Conservation (phyloP, 1,140 invertebrate genomes). For the Trinorchestia longiramus region DNA sequence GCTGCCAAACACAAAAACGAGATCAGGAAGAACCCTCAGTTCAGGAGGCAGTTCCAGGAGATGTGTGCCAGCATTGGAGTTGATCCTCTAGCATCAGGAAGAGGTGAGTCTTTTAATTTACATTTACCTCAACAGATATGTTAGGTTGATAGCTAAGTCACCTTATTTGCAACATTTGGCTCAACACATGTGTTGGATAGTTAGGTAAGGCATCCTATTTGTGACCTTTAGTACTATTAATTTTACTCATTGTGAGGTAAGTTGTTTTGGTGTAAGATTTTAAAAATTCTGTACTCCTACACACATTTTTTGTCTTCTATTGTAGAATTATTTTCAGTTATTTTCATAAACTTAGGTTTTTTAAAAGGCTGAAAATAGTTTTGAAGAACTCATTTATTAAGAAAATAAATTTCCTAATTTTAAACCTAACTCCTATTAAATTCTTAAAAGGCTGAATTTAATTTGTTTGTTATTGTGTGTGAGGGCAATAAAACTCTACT, state of each 20-base stretch:
- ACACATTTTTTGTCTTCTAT: neutral
- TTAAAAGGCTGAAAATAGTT: neutral
- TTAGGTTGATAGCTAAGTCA: too few relatives aligned
- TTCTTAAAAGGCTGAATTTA: neutral
- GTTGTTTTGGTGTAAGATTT: neutral
- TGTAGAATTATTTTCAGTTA: neutral
- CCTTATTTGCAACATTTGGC: neutral
- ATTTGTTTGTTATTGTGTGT: neutral
- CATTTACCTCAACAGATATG: too few relatives aligned
- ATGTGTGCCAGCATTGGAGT: conserved; percentile 99
- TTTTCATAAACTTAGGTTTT: neutral
- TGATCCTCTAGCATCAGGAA: conserved; percentile 95
- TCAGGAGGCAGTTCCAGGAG: conserved; percentile 91
- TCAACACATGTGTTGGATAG: too few relatives aligned
- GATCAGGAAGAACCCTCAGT: conserved; percentile 93
- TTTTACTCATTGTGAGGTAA: neutral
- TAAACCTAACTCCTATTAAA: neutral
- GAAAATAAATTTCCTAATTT: neutral
- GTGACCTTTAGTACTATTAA: neutral
- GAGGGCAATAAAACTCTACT: neutral
- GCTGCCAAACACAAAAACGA: conserved; percentile 88
- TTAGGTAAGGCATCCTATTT: neutral
- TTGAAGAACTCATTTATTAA: neutral
- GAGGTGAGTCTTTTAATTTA: conserved; percentile 67
- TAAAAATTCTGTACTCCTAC: neutral